phyloP scores from a whole-genome alignment of 2,888 invertebrate genomes.

The Cybosia mesomella region DNA sequence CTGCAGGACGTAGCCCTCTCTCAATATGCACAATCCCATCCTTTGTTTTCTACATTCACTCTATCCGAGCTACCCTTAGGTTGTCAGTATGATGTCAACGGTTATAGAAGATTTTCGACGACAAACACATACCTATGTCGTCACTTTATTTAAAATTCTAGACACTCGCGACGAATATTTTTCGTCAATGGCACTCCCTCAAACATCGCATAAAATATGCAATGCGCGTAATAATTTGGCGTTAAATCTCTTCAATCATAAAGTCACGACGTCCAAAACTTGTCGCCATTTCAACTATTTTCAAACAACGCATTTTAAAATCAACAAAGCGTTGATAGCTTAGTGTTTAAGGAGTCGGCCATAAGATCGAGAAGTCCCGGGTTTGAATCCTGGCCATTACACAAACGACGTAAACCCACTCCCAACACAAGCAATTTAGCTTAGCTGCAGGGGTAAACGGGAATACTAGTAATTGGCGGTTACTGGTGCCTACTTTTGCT shows the following conservation, averaged over 20 bases:
- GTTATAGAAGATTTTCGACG: not conserved
- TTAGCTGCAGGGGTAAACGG: no score
- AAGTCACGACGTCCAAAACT: not conserved
- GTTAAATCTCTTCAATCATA: not conserved
- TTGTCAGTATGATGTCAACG: not conserved
- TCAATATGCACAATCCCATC: no score
- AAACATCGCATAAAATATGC: conserved; percentile 1
- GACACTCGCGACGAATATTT: not conserved
- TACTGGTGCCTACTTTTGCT: no score
- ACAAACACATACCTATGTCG: not conserved
- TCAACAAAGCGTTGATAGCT: no score
- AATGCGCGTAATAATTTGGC: not conserved
- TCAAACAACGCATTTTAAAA: not conserved
- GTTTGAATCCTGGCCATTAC: not conserved
- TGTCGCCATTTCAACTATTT: not conserved
- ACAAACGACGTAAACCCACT: not conserved
- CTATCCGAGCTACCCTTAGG: not conserved
- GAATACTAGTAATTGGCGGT: no score
- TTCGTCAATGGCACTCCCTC: conserved; percentile 1
- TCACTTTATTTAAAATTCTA: not conserved
- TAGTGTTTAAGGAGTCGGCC: not conserved
- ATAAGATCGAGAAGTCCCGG: not conserved
- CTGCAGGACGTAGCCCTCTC: no score
- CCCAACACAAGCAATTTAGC: not conserved
- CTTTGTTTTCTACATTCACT: no score